Conservation (phyloP, 2,797 vertebrate species). For the Falco naumanni region DNA sequence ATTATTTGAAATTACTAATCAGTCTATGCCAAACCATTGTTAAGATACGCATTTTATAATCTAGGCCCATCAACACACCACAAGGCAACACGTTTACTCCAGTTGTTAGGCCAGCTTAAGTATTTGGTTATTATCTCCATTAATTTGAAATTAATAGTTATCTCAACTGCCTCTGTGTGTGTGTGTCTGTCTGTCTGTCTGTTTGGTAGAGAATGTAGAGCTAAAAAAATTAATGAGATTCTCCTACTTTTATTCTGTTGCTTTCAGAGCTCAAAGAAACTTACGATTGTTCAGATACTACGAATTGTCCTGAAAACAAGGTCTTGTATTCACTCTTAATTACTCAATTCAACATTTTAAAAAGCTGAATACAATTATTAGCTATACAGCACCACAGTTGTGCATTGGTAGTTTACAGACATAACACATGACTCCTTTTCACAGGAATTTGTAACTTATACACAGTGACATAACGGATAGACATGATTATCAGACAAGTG, state of each 20-base stretch:
- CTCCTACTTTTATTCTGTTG: background rate
- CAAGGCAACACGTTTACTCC: background rate
- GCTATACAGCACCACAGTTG: background rate
- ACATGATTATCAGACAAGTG: slow-evolving; percentile 34
- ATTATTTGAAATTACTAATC: background rate
- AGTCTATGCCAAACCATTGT: background rate
- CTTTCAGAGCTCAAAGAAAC: slow-evolving; percentile 8
- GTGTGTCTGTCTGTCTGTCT: background rate
- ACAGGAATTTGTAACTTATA: slow-evolving; percentile 10
- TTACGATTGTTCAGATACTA: background rate
- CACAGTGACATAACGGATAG: background rate
- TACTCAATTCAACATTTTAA: background rate
- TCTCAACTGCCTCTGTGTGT: background rate
- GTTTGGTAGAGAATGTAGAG: background rate
- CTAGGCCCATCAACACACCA: background rate
- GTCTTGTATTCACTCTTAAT: background rate
- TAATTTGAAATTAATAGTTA: background rate
- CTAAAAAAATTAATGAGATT: background rate
- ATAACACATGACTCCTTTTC: background rate
- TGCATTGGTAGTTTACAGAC: slow-evolving; percentile 22
- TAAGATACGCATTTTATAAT: background rate
- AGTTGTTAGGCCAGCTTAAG: background rate
- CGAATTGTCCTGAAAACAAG: background rate
- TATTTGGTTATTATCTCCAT: background rate
- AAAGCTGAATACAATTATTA: background rate